These are phyloP conservation scores for Hoplias malabaricus DNA, from an alignment of 2,113 vertebrate species.

Conservation along the genomic window DNA sequence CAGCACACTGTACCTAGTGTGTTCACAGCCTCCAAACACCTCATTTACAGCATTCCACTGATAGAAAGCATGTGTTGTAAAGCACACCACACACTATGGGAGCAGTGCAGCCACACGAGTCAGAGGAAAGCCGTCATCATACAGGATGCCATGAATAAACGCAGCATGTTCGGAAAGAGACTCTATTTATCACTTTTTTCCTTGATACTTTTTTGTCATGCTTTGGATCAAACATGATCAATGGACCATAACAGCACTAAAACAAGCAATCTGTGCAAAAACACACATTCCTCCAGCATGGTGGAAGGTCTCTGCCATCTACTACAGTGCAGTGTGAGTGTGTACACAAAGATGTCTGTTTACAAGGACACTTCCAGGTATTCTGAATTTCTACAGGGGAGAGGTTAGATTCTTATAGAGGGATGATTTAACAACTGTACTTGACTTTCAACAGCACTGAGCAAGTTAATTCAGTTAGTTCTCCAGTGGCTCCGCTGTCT, in stretches of 20 bases:
- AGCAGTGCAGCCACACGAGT: neutral
- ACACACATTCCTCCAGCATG: constrained; percentile 17
- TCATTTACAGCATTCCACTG: constrained; percentile 32
- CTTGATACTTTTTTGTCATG: neutral
- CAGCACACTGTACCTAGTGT: neutral
- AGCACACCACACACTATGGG: constrained; percentile 4
- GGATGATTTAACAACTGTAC: too few species aligned
- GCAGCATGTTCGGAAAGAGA: neutral
- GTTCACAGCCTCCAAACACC: constrained; percentile 31
- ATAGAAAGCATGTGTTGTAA: constrained; percentile 29
- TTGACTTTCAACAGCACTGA: constrained; percentile 4
- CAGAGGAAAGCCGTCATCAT: constrained; percentile 6
- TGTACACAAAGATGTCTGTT: constrained; percentile 10
- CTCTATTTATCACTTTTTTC: neutral
- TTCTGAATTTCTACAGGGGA: constrained; percentile 5
- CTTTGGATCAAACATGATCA: neutral
- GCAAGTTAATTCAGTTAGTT: neutral
- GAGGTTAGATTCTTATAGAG: too few species aligned
- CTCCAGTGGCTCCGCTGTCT: too few species aligned
- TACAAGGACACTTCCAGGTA: constrained; percentile 40
- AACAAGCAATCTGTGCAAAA: constrained; percentile 8
- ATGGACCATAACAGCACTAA: constrained; percentile 6
- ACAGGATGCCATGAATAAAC: constrained; percentile 16
- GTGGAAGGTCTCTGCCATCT: neutral
- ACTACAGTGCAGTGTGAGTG: neutral